Percentiles rank a stretch among this genome's conserved stretches.
Evolutionary conservation across 2,113 vertebrate species (phyloP).

Genomic region (Mus pahari): DNA sequence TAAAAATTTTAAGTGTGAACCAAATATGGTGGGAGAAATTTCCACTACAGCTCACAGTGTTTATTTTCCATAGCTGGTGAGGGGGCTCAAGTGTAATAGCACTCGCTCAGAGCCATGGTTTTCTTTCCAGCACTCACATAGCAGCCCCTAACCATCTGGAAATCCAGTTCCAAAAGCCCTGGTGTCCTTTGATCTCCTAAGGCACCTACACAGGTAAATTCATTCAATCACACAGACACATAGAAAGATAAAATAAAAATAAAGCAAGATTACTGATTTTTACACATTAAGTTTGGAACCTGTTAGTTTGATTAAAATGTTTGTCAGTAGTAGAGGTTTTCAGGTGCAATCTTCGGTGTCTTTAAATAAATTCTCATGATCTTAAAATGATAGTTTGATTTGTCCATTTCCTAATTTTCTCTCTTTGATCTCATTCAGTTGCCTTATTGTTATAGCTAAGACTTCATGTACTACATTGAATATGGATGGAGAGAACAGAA

Average conservation of each 20-base stretch:
- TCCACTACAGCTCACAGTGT: neutral
- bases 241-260: neutral
- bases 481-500: neutral
- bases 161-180: neutral
- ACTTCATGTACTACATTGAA: neutral
- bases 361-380: neutral
- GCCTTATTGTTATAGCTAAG: neutral
- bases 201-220: neutral
- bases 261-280: neutral
- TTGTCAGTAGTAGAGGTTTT: neutral
- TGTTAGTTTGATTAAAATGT: neutral
- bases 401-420: neutral
- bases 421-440: neutral
- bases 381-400: neutral
- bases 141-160: neutral
- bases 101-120: neutral
- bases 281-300: neutral
- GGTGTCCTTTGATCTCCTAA: neutral
- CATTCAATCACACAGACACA: neutral
- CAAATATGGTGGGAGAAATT: neutral
- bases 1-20: neutral
- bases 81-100: neutral
- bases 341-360: neutral
- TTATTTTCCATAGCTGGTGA: neutral
- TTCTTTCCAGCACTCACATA: neutral